Evolutionary conservation across 2,888 invertebrate species (phyloP).

Genomic region (Cantharis rufa): DNA sequence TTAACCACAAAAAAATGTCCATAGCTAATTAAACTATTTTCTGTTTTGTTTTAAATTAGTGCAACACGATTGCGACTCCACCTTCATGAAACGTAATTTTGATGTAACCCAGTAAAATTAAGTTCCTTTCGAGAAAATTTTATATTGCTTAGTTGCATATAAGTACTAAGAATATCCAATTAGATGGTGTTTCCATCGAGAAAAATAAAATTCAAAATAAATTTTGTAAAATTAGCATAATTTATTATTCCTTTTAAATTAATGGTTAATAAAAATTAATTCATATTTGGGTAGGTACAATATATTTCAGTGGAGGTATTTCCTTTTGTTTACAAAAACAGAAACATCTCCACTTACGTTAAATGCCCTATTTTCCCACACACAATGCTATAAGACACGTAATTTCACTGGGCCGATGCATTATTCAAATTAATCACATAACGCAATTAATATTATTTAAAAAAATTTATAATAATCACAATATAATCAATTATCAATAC

Average conservation of each 20-base stretch:
- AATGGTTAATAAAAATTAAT: too few species aligned
- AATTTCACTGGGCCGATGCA: neutral
- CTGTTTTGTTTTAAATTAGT: neutral
- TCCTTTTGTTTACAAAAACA: too few species aligned
- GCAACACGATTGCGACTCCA: neutral
- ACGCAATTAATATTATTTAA: neutral
- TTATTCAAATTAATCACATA: neutral
- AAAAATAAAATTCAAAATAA: neutral
- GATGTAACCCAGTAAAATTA: neutral
- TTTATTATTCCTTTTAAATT: too few species aligned
- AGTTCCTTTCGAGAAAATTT: neutral
- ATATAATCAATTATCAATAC: neutral
- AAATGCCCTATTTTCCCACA: neutral
- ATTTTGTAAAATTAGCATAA: too few species aligned
- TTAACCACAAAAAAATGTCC: neutral
- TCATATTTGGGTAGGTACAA: too few species aligned
- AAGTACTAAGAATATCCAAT: neutral
- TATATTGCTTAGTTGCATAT: too few species aligned
- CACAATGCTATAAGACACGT: neutral
- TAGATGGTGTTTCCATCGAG: neutral
- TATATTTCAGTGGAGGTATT: too few species aligned
- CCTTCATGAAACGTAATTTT: neutral
- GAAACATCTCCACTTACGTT: neutral
- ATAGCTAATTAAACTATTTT: neutral
- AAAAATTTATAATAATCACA: neutral